Evolutionary conservation across 2,888 invertebrate genomes (phyloP), one percentile per base, ranked within the genome.

Genomic region (Scrobipalpa atriplicella): DNA sequence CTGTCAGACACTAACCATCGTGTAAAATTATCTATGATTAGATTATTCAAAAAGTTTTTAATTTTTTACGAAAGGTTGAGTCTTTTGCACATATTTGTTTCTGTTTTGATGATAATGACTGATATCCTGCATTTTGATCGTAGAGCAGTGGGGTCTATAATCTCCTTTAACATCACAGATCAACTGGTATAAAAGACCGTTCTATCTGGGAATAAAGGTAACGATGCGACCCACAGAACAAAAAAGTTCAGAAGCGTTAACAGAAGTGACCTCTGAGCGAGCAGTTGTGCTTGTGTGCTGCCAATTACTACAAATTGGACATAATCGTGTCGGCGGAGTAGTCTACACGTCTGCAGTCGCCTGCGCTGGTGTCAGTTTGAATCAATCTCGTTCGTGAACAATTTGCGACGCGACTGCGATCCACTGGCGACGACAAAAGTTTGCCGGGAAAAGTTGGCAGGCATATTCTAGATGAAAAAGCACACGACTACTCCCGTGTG

Each of bases 401-500:
- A 85, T 89, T 87, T 87, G 82, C 70, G 74, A 80, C 69, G 67
- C 74, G 73, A 70, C 60, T 66, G 95, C 97, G 66, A 95, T 97
- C 75, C 89, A 95, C 70, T 85, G 90, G 87, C 56, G 93, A 94
- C 65, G 90, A 90, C 0, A 95, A 29, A 29, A 29, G 2, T 3
- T 29, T 29, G 29, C 29, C 79, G 52, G 80, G 70, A 78, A 81
- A 85, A 83, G 83, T 87, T 78, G 66, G 64, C 18, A 19, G 51
- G 6, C 52, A 8, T n/a, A 63, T 63, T 63, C 63, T 63, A 52
- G 21, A 58, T 18, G n/a, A n/a, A n/a, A n/a, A n/a, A n/a, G n/a
- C n/a, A n/a, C n/a, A n/a, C n/a, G n/a, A n/a, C 29, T 29, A 3
- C 29, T 29, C 29, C 29, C 29, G 29, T 29, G 29, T 29, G 29